Evolutionary conservation across 2,888 invertebrate species (phyloP).

Genomic region (Dynastes grantii): DNA sequence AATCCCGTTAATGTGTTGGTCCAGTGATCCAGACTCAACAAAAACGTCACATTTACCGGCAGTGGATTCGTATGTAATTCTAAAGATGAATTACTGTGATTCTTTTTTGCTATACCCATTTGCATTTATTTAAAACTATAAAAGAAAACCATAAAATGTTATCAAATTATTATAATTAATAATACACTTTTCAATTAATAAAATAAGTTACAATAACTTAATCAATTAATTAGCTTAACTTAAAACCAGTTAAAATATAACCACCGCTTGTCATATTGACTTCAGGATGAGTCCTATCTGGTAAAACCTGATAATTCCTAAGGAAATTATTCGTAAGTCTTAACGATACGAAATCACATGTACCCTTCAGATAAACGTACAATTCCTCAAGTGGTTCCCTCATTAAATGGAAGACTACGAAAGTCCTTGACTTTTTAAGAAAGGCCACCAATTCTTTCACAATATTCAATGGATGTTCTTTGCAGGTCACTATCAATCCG

Average conservation of each 20-base stretch:
- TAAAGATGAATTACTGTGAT: too few species aligned
- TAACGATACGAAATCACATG: constrained; percentile 81
- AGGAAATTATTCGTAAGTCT: constrained; percentile 90
- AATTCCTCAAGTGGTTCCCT: constrained; percentile 90
- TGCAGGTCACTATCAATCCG: constrained; percentile 84
- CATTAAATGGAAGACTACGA: constrained; percentile 87
- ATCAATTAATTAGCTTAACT: constrained; percentile 43
- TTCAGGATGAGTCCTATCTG: constrained; percentile 94
- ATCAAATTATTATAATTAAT: constrained; percentile 20
- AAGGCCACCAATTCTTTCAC: constrained; percentile 83
- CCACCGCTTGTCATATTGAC: constrained; percentile 94
- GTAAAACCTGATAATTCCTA: constrained; percentile 91
- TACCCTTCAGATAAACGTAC: constrained; percentile 84
- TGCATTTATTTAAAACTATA: not conserved
- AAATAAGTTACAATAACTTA: constrained; percentile 30
- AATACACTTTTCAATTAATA: constrained; percentile 13
- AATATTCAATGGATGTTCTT: constrained; percentile 89
- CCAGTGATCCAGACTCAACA: too few species aligned
- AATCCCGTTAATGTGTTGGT: too few species aligned
- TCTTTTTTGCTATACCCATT: too few species aligned
- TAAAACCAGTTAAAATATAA: constrained; percentile 84
- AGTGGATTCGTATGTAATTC: too few species aligned
- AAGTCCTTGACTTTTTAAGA: constrained; percentile 85
- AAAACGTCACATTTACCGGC: too few species aligned
- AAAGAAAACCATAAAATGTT: constrained; percentile 2